Base-by-base conservation (phyloP, 2,113 vertebrate species). In the Indri indri region DNA sequence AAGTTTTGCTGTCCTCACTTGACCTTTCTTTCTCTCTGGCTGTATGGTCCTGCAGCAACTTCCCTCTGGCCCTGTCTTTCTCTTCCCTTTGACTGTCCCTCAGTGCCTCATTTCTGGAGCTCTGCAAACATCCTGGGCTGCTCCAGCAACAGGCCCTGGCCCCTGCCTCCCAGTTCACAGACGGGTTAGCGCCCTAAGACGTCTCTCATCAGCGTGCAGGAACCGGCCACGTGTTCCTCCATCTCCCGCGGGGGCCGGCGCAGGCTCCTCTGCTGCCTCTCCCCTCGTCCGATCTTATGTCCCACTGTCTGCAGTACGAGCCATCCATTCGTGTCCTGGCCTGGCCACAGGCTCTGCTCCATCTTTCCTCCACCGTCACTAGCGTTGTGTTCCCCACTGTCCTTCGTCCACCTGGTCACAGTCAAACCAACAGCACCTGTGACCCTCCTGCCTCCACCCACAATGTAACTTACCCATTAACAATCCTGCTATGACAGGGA, bases 391-490 rank as follows among this genome's bases (percentile, higher is more conserved):
- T 59, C 22, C 87, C 18, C 2, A 1, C 81, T 34, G 22, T 23
- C 90, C 61, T 50, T 42, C 18, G 4, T 22, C 47, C 9, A 37
- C 47, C 66, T 71, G 27, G 23, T 23, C 94, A 42, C 63, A 18
- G 23, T 71, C 54, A 37, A 42, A 30, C 37, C 63, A 47, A 4
- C n/a, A 74, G 76, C 80, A 11, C 47, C 34, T 7, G 5, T 8
- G 30, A 40, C 77, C 71, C n/a, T 10, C 59, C 83, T 14, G 22
- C 74, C 52, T 68, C 34, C 27, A 13, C 34, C 7, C 37, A 6
- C 25, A 8, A 8, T 0, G 14, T 2, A 3, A 6, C 79, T n/a
- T 73, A 4, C 74, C 63, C 5, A 0, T 27, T 8, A 23, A 34
- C 50, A 25, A n/a, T 20, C 45, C 32, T 34, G 68, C 34, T 4